Conservation (phyloP, 2,113 vertebrate genomes). For the Syrrhaptes paradoxus region DNA sequence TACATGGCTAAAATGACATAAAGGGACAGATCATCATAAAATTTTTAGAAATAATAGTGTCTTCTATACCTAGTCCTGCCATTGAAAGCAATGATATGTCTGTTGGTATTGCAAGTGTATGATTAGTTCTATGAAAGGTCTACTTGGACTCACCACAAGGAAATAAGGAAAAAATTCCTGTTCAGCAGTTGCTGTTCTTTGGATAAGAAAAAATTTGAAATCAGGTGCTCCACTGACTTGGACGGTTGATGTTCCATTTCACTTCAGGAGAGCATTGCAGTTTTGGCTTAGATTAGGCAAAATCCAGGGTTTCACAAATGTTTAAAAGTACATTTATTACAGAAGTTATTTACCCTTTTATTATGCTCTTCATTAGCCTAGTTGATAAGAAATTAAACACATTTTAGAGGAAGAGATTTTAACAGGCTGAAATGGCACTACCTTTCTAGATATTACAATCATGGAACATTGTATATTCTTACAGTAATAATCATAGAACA, state of each 20-base stretch:
- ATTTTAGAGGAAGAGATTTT: not conserved
- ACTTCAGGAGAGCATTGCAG: not conserved
- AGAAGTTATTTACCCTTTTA: not conserved
- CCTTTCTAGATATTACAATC: not conserved
- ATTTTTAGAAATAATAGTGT: not conserved
- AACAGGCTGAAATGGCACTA: not conserved
- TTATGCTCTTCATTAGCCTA: not conserved
- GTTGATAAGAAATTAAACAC: not conserved
- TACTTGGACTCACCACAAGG: not conserved
- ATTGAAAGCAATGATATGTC: not conserved
- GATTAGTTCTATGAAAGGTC: not conserved
- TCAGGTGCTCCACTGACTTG: not conserved
- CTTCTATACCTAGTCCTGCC: not conserved
- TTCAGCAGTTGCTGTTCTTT: not conserved
- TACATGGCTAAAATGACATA: not conserved
- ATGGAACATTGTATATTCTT: not conserved
- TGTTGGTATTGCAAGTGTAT: not conserved
- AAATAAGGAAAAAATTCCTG: not conserved
- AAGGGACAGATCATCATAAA: not conserved
- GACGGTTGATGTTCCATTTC: not conserved
- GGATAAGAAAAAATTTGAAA: not conserved
- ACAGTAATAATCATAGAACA: not conserved
- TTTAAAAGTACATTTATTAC: not conserved
- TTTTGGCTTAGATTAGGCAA: not conserved
- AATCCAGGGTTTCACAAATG: not conserved